Base-by-base conservation (phyloP, 2,888 invertebrate species). In the Caenorhabditis angaria region DNA sequence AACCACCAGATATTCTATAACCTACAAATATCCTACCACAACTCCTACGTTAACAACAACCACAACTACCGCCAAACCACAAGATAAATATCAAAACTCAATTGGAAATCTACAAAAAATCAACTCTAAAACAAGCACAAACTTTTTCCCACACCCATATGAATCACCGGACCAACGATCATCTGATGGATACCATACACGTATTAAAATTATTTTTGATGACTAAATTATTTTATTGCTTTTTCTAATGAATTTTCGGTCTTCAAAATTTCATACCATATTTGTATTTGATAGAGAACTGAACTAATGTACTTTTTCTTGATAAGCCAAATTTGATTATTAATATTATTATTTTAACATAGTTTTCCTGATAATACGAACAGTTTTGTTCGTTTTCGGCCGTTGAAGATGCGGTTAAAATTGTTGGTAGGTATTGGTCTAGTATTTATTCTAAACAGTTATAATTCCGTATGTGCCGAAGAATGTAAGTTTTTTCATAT, bases 121-220 rank as follows among this genome's bases (percentile, higher is more conserved):
- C 41, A 12, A 12, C 3, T 41, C 41, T 14, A 41, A 41, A 41
- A 10, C 41, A 41, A 41, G 41, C 41, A 41, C 41, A 14, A 20
- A 12, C 25, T 41, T 10, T 41, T 41, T 41, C 14, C 41, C 41
- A 5, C 41, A 41, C 18, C 41, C 41, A 41, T 41, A 41, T 14
- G 41, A 41, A 14, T 41, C 41, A 14, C 41, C 41, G 18, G 41
- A 41, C 18, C 8, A 2, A 18, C 10, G 47, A 56, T 27, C 29
- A 27, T 48, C 29, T 28, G 59, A 59, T 25, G 70, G 65, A 51
- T 70, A 65, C 58, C 70, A 70, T 27, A 70, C 70, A 28, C 65
- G 54, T 58, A 47, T 70, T 20, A 61, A 53, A 41, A 61, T 70
- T 57, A 56, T 48, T 18, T 69, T 69, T 29, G 69, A 69, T 56